phyloP scores from a whole-genome alignment of 1,140 invertebrate genomes.

The Leptinotarsa texana region DNA sequence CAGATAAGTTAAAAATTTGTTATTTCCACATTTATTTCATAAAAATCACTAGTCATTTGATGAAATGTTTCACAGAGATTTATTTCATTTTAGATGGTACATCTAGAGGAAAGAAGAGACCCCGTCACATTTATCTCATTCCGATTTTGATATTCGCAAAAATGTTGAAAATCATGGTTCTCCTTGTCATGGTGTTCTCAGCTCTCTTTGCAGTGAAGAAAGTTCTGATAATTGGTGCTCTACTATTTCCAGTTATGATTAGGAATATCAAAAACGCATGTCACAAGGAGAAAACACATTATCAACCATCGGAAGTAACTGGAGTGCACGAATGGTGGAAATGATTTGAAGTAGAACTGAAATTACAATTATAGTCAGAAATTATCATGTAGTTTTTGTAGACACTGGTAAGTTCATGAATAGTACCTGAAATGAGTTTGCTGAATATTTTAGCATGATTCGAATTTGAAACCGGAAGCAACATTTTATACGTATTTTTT shows the following conservation, averaged over 20 bases:
- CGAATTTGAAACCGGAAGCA: no score
- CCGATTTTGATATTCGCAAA: conserved; percentile 56
- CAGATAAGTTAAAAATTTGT: conserved; percentile 14
- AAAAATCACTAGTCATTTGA: no score
- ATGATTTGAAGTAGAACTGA: not conserved
- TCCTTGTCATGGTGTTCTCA: conserved; percentile 64
- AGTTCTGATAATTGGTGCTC: conserved; percentile 64
- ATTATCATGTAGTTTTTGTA: no score
- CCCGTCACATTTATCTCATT: conserved; percentile 61
- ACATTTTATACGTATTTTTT: no score
- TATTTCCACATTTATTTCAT: conserved; percentile 20
- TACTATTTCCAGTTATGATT: conserved; percentile 65
- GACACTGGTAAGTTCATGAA: no score
- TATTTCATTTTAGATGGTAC: conserved; percentile 35
- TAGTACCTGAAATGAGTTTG: no score
- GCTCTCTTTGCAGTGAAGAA: conserved; percentile 72
- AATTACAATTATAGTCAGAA: not conserved
- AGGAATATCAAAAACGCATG: conserved; percentile 46
- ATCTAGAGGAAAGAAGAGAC: conserved; percentile 59
- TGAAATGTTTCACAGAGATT: no score
- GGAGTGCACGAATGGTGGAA: conserved; percentile 9
- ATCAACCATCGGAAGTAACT: conserved; percentile 17
- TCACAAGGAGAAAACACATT: conserved; percentile 36
- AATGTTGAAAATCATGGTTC: conserved; percentile 31
- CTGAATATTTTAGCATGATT: no score